Evolutionary conservation across 2,113 vertebrate genomes (phyloP).

Genomic region (Vulpes lagopus): DNA sequence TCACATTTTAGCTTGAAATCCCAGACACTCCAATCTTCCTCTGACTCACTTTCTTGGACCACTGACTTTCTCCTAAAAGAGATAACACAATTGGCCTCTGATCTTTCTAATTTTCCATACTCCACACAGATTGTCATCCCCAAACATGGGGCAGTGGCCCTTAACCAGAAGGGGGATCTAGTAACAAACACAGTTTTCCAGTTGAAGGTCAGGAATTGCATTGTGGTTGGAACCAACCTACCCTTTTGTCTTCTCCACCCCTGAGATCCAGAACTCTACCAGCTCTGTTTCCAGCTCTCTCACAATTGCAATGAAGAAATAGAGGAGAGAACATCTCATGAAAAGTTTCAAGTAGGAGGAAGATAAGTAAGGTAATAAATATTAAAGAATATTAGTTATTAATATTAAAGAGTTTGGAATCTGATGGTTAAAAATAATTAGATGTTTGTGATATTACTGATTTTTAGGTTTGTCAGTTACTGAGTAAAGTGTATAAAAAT

Average conservation of each 20-base stretch:
- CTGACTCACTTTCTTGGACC: neutral
- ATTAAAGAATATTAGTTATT: neutral
- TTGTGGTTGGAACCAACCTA: neutral
- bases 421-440: neutral
- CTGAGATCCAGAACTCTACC: neutral
- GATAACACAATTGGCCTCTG: neutral
- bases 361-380: neutral
- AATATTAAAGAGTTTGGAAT: slow-evolving; percentile 34
- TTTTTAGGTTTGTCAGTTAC: slow-evolving; percentile 24
- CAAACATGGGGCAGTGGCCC: neutral
- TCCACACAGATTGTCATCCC: neutral
- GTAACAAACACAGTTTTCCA: neutral
- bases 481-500: neutral
- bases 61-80: slow-evolving; percentile 5
- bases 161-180: neutral
- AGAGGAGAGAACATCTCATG: neutral
- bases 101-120: neutral
- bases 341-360: slow-evolving; percentile 30
- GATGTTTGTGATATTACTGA: neutral
- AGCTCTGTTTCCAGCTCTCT: neutral
- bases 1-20: neutral
- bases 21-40: neutral
- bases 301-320: neutral
- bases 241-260: neutral
- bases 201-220: neutral